Conservation (phyloP, 1,140 invertebrate genomes). For the Stenopsyche tienmushanensis region DNA sequence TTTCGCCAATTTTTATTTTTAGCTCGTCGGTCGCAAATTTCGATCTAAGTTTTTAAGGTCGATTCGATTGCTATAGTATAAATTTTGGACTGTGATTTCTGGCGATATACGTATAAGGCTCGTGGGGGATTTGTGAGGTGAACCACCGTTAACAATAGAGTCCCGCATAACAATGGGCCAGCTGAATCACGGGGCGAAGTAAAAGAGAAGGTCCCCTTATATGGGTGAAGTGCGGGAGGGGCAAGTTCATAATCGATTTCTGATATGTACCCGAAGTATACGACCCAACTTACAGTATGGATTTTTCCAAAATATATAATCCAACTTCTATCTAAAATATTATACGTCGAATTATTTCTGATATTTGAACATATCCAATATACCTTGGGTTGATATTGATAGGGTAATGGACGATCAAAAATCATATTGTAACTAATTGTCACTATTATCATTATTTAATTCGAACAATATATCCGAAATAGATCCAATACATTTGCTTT, state of each 20-base stretch:
- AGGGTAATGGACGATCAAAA: no score
- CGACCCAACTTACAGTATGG: no score
- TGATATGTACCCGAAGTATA: slow-evolving; percentile 39
- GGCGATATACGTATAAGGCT: not conserved
- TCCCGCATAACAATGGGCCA: slow-evolving; percentile 37
- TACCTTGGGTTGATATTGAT: no score
- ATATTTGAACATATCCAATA: no score
- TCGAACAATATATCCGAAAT: no score
- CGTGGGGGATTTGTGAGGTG: slow-evolving; percentile 5
- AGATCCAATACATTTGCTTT: no score
- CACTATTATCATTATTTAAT: no score
- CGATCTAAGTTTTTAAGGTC: not conserved
- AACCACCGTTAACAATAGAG: slow-evolving; percentile 28
- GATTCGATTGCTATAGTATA: not conserved
- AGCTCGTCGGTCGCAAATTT: slow-evolving; percentile 1
- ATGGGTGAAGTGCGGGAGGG: slow-evolving; percentile 24
- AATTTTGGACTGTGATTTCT: no score
- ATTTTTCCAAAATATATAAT: no score
- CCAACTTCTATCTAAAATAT: no score
- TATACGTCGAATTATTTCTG: no score
- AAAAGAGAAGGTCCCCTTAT: slow-evolving; percentile 38
- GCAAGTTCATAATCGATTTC: slow-evolving; percentile 42
- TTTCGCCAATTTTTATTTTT: not conserved
- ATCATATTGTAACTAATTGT: no score
- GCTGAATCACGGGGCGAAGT: slow-evolving; percentile 41